A percentile compares a stretch with the other conserved stretches of the same genome.
Evolutionary conservation across 2,797 vertebrate genomes (phyloP).

Genomic region (Enteromius afrohamiltoni): DNA sequence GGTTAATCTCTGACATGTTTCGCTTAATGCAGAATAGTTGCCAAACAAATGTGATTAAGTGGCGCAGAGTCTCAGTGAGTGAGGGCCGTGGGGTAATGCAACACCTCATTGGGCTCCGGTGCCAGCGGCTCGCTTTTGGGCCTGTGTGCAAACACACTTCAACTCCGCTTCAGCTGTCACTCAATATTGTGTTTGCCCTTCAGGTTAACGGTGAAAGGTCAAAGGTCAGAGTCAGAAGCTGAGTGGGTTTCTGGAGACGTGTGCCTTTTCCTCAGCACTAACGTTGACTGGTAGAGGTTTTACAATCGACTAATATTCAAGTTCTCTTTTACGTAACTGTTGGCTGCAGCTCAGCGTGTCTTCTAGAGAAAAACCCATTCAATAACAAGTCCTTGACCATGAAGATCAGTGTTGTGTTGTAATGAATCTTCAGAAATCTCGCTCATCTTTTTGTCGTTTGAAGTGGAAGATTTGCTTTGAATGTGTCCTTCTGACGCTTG

Average conservation of each 20-base stretch:
- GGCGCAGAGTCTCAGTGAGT: slow-evolving; percentile 55
- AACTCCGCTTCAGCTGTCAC: slow-evolving; percentile 72
- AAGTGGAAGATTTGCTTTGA: not conserved
- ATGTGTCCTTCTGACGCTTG: not conserved
- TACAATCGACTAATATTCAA: not conserved
- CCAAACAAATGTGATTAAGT: slow-evolving; percentile 68
- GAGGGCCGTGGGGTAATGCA: slow-evolving; percentile 53
- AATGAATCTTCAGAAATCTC: not conserved
- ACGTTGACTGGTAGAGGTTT: not conserved
- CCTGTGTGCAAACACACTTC: not conserved
- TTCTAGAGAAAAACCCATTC: not conserved
- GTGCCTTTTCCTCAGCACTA: slow-evolving; percentile 22
- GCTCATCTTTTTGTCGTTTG: not conserved
- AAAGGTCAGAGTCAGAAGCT: slow-evolving; percentile 81
- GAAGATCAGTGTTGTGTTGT: not conserved
- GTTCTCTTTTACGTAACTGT: not conserved
- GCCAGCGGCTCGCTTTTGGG: slow-evolving; percentile 1
- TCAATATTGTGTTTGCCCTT: slow-evolving; percentile 80
- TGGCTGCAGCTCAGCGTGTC: not conserved
- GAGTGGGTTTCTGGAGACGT: slow-evolving; percentile 76
- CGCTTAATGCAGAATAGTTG: slow-evolving; percentile 62
- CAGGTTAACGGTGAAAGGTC: slow-evolving; percentile 80
- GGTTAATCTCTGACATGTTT: slow-evolving; percentile 48
- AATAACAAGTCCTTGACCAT: not conserved
- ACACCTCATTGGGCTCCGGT: slow-evolving; percentile 6